Evolutionary conservation across 2,888 invertebrate genomes (phyloP).

Genomic region (Cerceris rybyensis): DNA sequence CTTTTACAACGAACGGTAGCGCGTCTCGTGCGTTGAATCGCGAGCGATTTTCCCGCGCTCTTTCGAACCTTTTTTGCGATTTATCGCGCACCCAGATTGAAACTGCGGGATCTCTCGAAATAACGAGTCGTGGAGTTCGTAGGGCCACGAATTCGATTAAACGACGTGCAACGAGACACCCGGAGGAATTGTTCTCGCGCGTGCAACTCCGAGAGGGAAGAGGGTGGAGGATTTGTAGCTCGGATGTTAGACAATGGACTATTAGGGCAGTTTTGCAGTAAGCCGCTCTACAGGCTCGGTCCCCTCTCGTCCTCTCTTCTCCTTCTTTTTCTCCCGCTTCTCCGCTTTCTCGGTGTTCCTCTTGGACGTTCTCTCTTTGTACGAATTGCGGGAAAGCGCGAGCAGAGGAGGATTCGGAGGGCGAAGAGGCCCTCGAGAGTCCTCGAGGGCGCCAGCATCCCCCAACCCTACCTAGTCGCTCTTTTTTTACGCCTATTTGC

Average conservation of each 20-base stretch:
- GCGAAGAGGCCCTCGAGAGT: slow-evolving; percentile 43
- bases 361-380: slow-evolving; percentile 27
- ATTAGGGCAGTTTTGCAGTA: slow-evolving; percentile 78
- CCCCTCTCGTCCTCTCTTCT: slow-evolving; percentile 36
- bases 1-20: too few species aligned
- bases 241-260: slow-evolving; percentile 79
- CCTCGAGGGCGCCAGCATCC: slow-evolving; percentile 32
- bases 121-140: background rate
- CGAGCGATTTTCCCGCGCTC: too few species aligned
- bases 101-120: background rate
- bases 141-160: background rate
- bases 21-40: too few species aligned
- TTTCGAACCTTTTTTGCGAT: too few species aligned
- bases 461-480: background rate
- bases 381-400: slow-evolving; percentile 9
- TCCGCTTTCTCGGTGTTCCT: slow-evolving; percentile 27
- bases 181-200: slow-evolving; percentile 7
- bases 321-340: slow-evolving; percentile 29
- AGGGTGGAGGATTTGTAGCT: slow-evolving; percentile 62
- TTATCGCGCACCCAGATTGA: background rate
- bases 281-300: slow-evolving; percentile 69
- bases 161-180: background rate
- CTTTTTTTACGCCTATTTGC: slow-evolving; percentile 44
- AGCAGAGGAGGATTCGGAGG: slow-evolving; percentile 14
- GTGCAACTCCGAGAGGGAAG: slow-evolving; percentile 25